Percentiles rank a stretch among this genome's conserved stretches.
These are phyloP conservation scores for Elmis aenea DNA, from an alignment of 2,888 invertebrate genomes.

Conservation along the genomic window DNA sequence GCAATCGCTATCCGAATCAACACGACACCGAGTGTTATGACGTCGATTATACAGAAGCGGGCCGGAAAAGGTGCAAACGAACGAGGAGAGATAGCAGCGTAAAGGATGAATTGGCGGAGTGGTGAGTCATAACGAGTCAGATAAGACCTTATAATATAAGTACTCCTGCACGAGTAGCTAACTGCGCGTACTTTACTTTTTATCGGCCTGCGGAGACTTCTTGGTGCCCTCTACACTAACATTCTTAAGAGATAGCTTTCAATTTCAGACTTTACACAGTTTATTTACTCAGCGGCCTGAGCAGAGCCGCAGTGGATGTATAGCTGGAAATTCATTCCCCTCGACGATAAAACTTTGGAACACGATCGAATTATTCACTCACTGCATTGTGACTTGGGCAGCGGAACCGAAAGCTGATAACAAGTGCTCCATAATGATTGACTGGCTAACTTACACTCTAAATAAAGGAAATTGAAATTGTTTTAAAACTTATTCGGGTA, in stretches of 20 bases:
- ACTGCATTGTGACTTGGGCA: slow-evolving; percentile 38
- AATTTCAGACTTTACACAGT: slow-evolving; percentile 45
- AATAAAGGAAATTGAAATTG: slow-evolving; percentile 36
- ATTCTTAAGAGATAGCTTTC: slow-evolving; percentile 43
- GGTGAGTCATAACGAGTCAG: slow-evolving; percentile 22
- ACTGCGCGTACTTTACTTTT: slow-evolving; percentile 27
- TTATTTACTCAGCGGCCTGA: slow-evolving; percentile 40
- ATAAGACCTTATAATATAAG: slow-evolving; percentile 22
- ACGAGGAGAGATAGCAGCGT: slow-evolving; percentile 17
- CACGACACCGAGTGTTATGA: slow-evolving; percentile 12
- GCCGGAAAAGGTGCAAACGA: slow-evolving; percentile 19
- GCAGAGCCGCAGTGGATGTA: slow-evolving; percentile 31
- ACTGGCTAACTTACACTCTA: slow-evolving; percentile 36
- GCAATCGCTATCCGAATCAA: not conserved
- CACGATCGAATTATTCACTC: slow-evolving; percentile 45
- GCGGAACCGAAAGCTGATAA: slow-evolving; percentile 41
- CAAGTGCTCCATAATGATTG: slow-evolving; percentile 41
- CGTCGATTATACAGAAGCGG: slow-evolving; percentile 18
- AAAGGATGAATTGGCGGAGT: slow-evolving; percentile 20
- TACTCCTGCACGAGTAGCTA: slow-evolving; percentile 22
- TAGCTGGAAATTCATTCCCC: slow-evolving; percentile 39
- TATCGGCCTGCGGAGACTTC: slow-evolving; percentile 25
- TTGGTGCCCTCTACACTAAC: slow-evolving; percentile 32
- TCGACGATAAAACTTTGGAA: slow-evolving; percentile 41
- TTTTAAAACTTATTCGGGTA: slow-evolving; percentile 36